Evolutionary conservation across 2,888 invertebrate genomes (phyloP), one percentile per base, ranked within the genome.

Genomic region (Drosophila austrosaltans): DNA sequence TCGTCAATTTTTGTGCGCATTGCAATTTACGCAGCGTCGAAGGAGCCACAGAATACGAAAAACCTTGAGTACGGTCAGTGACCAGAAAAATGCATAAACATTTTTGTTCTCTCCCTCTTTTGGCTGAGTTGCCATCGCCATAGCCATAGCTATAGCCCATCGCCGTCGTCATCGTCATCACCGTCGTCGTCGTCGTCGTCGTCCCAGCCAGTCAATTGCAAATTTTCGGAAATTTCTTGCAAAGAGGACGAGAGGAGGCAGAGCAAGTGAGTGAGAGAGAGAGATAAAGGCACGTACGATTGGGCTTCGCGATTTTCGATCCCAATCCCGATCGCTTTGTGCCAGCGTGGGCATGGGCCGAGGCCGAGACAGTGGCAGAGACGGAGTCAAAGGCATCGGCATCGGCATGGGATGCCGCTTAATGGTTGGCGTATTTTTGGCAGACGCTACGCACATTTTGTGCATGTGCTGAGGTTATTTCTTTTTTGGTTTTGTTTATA

Each of bases 51-150:
- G 84, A 90, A 89, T 87, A 87, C 91, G 81, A 88, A 91, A 90
- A 91, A 91, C 90, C 90, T 90, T 90, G 90, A 91, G 91, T 89
- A 89, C 90, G 90, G 91, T 90, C 91, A 90, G 90, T 91, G 90
- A 91, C 90, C 90, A 90, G 77, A 89, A 90, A 90, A 82, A 90
- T 86, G 83, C 87, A 88, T 83, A 89, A 91, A 89, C 90, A 91
- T 90, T 90, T 89, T 87, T 89, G 83, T 86, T 79, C 80, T 80
- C 82, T 75, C 66, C 77, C 69, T 67, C 75, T 71, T 77, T 72
- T 69, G 58, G 39, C 20, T 53, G 63, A 39, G 20, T 30, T 16
- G 53, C 4, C 20, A 30, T 8, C 30, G 2, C 36, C 10, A 36
- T 36, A 8, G 10, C 36, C 36, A 36, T 36, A 8, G 36, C 36